Conservation (phyloP, 2,797 vertebrate species). For the Uromys caudimaculatus region DNA sequence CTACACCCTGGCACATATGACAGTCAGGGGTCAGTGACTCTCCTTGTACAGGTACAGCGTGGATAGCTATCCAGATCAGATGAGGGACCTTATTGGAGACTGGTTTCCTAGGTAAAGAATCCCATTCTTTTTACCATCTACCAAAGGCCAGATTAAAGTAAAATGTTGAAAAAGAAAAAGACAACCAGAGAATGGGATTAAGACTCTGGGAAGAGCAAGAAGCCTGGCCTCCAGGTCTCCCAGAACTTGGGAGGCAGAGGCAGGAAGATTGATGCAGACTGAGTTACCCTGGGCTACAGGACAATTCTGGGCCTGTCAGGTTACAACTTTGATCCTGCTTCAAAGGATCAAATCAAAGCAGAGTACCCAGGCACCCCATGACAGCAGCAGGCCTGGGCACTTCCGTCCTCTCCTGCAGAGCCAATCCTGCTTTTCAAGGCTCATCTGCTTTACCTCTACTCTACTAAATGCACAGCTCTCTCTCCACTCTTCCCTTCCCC, state of each 20-base stretch:
- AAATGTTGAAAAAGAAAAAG: not conserved
- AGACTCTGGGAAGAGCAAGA: not conserved
- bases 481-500: not conserved
- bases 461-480: not conserved
- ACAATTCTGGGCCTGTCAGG: not conserved
- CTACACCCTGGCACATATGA: not conserved
- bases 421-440: not conserved
- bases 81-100: not conserved
- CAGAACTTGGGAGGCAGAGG: not conserved
- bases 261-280: not conserved
- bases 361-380: no score
- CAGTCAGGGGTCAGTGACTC: not conserved
- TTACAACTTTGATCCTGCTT: no score
- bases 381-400: not conserved
- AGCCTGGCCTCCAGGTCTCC: not conserved
- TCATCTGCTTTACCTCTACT: not conserved
- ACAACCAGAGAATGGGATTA: no score
- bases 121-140: not conserved
- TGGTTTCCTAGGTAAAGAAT: not conserved
- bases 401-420: not conserved
- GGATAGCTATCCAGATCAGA: no score
- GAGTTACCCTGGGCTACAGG: not conserved
- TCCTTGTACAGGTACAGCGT: not conserved
- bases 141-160: not conserved
- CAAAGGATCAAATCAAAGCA: not conserved